phyloP scores from a whole-genome alignment of 2,797 vertebrate species.

The Mormyrus proboscirostris region DNA sequence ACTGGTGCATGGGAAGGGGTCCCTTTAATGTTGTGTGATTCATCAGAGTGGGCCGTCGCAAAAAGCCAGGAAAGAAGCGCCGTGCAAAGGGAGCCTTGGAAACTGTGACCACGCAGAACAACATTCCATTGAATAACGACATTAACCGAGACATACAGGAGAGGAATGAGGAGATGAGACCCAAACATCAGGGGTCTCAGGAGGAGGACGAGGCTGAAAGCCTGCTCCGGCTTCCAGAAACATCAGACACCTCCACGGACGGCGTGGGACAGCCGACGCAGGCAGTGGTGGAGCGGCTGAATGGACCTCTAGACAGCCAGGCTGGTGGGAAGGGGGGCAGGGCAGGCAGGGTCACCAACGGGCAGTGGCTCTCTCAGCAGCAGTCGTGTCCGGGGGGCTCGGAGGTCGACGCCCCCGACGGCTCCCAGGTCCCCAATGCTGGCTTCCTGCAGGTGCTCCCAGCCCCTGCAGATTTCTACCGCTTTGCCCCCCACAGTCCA shows the following conservation, averaged over 20 bases:
- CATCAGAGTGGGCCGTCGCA: conserved; percentile 79
- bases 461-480: conserved; percentile 76
- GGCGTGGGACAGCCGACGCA: conserved; percentile 75
- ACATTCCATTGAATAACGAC: conserved; percentile 46
- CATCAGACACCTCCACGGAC: conserved; percentile 90
- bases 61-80: conserved; percentile 77
- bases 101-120: conserved; percentile 48
- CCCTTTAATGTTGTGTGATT: neutral
- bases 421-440: conserved; percentile 39
- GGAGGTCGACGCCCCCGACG: conserved; percentile 71
- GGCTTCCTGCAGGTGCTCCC: conserved; percentile 66
- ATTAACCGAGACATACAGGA: neutral
- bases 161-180: conserved; percentile 23
- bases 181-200: neutral
- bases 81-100: conserved; percentile 66
- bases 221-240: conserved; percentile 73
- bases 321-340: conserved; percentile 45
- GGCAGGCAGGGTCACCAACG: neutral
- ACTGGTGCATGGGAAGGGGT: no score
- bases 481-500: conserved; percentile 88
- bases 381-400: conserved; percentile 85
- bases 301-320: conserved; percentile 64
- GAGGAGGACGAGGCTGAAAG: conserved; percentile 49
- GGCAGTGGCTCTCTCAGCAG: conserved; percentile 56
- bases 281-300: conserved; percentile 79